These are phyloP conservation scores for Medauroidea extradentata DNA, from an alignment of 1,140 invertebrate genomes.

Conservation along the genomic window DNA sequence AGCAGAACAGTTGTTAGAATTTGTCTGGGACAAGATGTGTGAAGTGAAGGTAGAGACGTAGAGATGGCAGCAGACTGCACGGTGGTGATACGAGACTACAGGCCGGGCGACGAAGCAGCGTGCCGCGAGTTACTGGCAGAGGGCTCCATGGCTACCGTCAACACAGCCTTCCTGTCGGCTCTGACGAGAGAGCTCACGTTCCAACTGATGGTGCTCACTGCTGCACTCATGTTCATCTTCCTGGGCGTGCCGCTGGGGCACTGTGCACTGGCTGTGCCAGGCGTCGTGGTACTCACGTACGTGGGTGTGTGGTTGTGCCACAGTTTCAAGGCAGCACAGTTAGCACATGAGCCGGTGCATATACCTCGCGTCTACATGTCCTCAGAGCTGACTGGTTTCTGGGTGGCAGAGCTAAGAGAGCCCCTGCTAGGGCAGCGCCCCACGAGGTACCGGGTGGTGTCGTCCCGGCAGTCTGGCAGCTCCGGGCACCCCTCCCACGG, in stretches of 20 bases:
- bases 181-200: constrained; percentile 48
- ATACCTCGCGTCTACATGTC: constrained; percentile 44
- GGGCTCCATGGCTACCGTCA: constrained; percentile 45
- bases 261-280: constrained; percentile 45
- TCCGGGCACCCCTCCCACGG: no score
- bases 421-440: constrained; percentile 35
- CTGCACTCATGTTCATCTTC: constrained; percentile 51
- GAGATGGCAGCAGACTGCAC: constrained; percentile 5
- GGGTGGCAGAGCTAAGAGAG: constrained; percentile 48
- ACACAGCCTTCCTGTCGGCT: constrained; percentile 42
- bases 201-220: constrained; percentile 46
- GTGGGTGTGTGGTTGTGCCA: constrained; percentile 42
- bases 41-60: no score
- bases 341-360: constrained; percentile 41
- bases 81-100: constrained; percentile 45
- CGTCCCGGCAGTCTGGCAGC: no score
- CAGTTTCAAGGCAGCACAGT: constrained; percentile 40
- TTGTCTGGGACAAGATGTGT: no score
- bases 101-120: constrained; percentile 42
- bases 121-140: constrained; percentile 44
- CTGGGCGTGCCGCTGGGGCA: constrained; percentile 48
- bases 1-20: no score
- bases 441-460: constrained; percentile 4
- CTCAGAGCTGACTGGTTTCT: constrained; percentile 45
- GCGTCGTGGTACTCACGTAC: constrained; percentile 44